phyloP scores from a whole-genome alignment of 2,888 invertebrate species.

The Eulithis testata region DNA sequence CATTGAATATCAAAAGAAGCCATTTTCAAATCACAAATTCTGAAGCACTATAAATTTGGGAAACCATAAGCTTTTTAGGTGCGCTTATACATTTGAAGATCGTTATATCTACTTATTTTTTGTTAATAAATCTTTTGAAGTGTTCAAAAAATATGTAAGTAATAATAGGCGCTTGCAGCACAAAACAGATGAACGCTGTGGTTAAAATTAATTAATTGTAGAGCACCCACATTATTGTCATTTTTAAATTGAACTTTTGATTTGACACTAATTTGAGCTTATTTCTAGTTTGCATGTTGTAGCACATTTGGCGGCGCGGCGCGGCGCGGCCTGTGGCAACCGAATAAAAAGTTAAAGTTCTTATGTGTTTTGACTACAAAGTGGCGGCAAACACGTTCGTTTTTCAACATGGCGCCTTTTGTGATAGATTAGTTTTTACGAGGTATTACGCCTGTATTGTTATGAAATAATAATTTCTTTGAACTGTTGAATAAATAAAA shows the following conservation, averaged over 20 bases:
- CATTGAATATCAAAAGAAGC: constrained; percentile 25
- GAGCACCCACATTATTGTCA: too few relatives aligned
- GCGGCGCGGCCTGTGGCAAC: neutral
- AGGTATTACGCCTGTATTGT: too few relatives aligned
- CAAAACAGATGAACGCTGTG: too few relatives aligned
- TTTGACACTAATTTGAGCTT: constrained; percentile 11
- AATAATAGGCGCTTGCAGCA: too few relatives aligned
- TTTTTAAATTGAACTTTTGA: too few relatives aligned
- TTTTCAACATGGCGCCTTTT: constrained; percentile 10
- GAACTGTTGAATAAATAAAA: too few relatives aligned
- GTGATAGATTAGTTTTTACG: constrained; percentile 16
- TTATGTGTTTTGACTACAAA: constrained; percentile 25
- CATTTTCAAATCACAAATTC: too few relatives aligned
- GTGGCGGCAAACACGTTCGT: constrained; percentile 17
- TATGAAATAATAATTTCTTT: neutral
- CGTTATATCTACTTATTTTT: neutral
- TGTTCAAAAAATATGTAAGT: too few relatives aligned
- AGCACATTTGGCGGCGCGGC: constrained; percentile 11
- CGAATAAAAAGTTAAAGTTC: constrained; percentile 23
- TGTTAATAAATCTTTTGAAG: too few relatives aligned
- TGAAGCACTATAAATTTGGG: constrained; percentile 9
- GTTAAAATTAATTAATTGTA: too few relatives aligned
- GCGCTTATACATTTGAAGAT: too few relatives aligned
- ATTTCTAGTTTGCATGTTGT: constrained; percentile 25
- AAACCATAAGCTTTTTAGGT: neutral